phyloP scores from a whole-genome alignment of 2,888 invertebrate genomes.

The Eupelmus urozonus region DNA sequence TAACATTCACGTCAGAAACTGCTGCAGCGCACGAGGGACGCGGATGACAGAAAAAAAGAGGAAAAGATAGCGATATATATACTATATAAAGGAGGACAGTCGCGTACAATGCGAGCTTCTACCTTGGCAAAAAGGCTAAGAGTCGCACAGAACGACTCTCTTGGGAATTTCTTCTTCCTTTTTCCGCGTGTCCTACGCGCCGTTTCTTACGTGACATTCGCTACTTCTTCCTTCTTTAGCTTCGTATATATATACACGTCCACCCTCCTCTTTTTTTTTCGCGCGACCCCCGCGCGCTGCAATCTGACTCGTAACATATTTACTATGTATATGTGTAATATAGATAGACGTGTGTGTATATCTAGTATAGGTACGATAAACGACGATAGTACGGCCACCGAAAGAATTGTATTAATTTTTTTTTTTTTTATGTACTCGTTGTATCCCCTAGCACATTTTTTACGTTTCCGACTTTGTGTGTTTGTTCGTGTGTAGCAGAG shows the following conservation, averaged over 20 bases:
- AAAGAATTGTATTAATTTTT: conserved; percentile 59
- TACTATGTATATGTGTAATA: conserved; percentile 44
- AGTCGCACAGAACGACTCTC: conserved; percentile 21
- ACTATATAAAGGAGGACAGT: neutral
- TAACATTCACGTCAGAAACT: conserved; percentile 76
- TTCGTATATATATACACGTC: conserved; percentile 13
- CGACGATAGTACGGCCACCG: conserved; percentile 71
- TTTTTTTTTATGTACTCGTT: conserved; percentile 3
- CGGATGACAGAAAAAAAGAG: neutral
- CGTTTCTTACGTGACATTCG: conserved; percentile 14
- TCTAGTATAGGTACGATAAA: conserved; percentile 71
- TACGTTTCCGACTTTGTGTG: neutral
- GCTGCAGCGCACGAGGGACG: conserved; percentile 45
- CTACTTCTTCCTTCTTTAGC: too few relatives aligned
- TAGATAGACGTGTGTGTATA: conserved; percentile 55
- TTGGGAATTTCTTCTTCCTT: conserved; percentile 16
- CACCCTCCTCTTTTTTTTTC: conserved; percentile 2
- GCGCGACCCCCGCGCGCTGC: conserved; percentile 48
- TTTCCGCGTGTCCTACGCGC: neutral
- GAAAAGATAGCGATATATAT: neutral
- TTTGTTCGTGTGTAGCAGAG: conserved; percentile 59
- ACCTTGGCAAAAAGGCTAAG: conserved; percentile 37
- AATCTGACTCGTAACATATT: conserved; percentile 61
- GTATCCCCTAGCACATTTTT: neutral
- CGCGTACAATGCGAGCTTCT: conserved; percentile 10